Base-by-base conservation (phyloP, 2,113 vertebrate genomes). In the Fulmarus glacialis region DNA sequence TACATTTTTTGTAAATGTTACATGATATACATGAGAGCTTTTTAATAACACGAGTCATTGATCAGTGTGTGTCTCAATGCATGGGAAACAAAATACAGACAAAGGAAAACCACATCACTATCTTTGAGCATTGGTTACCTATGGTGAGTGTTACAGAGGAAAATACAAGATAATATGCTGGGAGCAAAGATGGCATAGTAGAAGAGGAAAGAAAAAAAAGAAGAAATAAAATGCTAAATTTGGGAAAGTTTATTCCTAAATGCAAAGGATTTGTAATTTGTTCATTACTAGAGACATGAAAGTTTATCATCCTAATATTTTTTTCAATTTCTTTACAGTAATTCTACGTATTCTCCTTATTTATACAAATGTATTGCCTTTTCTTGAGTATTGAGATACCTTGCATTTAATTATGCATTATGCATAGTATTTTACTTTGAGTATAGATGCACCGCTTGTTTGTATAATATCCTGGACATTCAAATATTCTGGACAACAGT, bases 211-310 rank as follows among this genome's bases (percentile, higher is more conserved):
- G 0, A 2, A 48, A 55, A 30, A 10, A 34, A n/a, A 38, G 13
- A 34, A 43, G 0, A 1, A 68, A 30, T 30, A 6, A 73, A 82
- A 82, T 11, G 2, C 2, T 53, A 63, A 43, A 59, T 72, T 26
- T 4, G 0, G 29, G 19, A 30, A 83, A n/a, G 3, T 18, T 55
- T 68, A 52, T 64, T 81, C 18, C 10, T 29, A 90, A 78, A 68
- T 60, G 8, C 8, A 60, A 14, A 67, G 5, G 6, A 60, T 66
- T 74, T 84, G 3, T 12, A 47, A 12, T n/a, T 64, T 0, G 0
- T 55, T 84, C 4, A 48, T 68, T 78, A 64, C 26, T 15, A 84
- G 32, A 77, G 3, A 34, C 6, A 36, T 4, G 3, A 7, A 82
- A 18, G 2, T 67, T 86, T 58, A 53, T 27, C 24, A 1, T 36